These are phyloP conservation scores for Pterocles burchelli DNA, from an alignment of 2,113 vertebrate species.

Conservation along the genomic window DNA sequence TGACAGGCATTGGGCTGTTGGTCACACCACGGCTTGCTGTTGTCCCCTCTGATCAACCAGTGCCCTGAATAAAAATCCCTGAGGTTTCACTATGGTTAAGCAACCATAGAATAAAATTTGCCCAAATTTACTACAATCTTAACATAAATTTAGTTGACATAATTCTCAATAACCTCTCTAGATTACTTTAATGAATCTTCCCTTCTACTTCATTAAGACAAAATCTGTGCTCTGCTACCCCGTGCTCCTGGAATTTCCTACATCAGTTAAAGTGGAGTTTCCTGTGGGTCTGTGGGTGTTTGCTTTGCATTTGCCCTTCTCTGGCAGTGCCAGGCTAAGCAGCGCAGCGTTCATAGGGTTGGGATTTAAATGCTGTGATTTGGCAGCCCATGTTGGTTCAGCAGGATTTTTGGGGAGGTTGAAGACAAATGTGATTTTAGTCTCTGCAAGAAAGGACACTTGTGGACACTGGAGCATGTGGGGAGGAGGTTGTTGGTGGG, in stretches of 20 bases:
- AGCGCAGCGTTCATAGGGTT: accelerated
- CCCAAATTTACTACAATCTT: not conserved
- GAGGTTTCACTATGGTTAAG: not conserved
- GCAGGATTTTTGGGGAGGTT: not conserved
- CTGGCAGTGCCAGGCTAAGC: not conserved
- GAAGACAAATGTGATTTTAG: not conserved
- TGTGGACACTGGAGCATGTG: accelerated
- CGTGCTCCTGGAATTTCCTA: not conserved
- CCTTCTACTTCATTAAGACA: not conserved
- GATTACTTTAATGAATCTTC: not conserved
- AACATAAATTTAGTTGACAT: not conserved
- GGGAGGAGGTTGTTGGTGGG: too few relatives aligned
- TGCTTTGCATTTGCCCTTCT: not conserved
- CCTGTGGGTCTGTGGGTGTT: accelerated
- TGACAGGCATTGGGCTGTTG: accelerated
- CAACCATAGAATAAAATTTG: not conserved
- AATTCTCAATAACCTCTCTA: not conserved
- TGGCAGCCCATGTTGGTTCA: not conserved
- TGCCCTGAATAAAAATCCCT: not conserved
- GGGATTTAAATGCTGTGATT: not conserved
- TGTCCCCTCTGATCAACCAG: not conserved
- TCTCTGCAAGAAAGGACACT: not conserved
- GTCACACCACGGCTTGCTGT: accelerated
- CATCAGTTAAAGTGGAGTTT: not conserved
- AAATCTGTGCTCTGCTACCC: not conserved